Evolutionary conservation across 2,797 vertebrate species (phyloP).

Genomic region (Denticeps clupeoides): DNA sequence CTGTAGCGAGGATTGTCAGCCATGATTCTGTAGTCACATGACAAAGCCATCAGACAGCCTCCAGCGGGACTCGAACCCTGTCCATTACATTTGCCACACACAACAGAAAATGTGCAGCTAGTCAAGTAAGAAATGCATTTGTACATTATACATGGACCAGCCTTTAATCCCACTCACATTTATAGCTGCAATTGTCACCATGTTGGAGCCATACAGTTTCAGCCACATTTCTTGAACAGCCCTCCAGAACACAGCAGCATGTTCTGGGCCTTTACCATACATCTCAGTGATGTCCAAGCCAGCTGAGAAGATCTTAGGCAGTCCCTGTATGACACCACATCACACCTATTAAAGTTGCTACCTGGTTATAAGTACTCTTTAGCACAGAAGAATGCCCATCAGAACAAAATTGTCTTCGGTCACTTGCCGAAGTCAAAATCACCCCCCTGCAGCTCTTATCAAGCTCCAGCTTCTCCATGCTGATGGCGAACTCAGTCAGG

Average conservation of each 20-base stretch:
- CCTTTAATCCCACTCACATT: slow-evolving; percentile 67
- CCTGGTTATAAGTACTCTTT: too few relatives aligned
- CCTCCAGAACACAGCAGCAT: slow-evolving; percentile 75
- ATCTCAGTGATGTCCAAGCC: slow-evolving; percentile 85
- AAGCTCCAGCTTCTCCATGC: slow-evolving; percentile 84
- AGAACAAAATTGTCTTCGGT: too few relatives aligned
- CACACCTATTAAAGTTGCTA: too few relatives aligned
- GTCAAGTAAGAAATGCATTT: too few relatives aligned
- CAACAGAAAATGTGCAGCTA: too few relatives aligned
- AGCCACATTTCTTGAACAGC: slow-evolving; percentile 86
- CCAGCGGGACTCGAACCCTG: slow-evolving; percentile 83
- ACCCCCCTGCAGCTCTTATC: slow-evolving; percentile 72
- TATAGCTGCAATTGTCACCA: slow-evolving; percentile 73
- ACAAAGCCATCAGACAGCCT: slow-evolving; percentile 70
- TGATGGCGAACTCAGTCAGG: slow-evolving; percentile 76
- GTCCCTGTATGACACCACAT: slow-evolving; percentile 42
- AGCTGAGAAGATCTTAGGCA: slow-evolving; percentile 75
- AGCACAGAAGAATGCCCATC: too few relatives aligned
- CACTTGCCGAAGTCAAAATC: slow-evolving; percentile 75
- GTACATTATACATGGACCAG: too few relatives aligned
- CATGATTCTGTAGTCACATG: slow-evolving; percentile 85
- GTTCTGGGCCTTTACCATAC: slow-evolving; percentile 64
- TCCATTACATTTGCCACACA: too few relatives aligned
- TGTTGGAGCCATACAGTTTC: slow-evolving; percentile 67
- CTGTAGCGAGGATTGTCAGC: slow-evolving; percentile 72